Evolutionary conservation across 1,140 invertebrate species (phyloP), one percentile per base, ranked within the genome.

Genomic region (Microplitis demolitor): DNA sequence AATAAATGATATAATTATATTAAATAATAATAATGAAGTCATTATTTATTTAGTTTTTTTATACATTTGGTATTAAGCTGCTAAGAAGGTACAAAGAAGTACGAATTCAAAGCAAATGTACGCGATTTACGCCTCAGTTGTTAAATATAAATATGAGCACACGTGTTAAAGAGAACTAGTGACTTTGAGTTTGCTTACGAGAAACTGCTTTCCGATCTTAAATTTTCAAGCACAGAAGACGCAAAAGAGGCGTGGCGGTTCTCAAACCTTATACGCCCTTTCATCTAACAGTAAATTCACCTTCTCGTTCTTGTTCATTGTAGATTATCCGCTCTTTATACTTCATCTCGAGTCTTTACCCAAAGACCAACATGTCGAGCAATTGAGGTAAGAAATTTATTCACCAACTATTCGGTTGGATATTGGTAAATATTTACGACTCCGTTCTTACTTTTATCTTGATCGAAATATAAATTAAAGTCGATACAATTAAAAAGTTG

Each of bases 131-230:
- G n/a, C 8, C 6, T 45, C 6, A 45, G 39, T 3, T 45, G 39
- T 45, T 45, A 9, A 11, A 45, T 13, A n/a, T 16, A 6, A 16
- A 16, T 16, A 4, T 16, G 13, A 39, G 16, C n/a, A 53, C 11
- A 51, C 39, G 50, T 50, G 45, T 16, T 58, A 53, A 62, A 56
- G 13, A 51, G 39, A 51, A 58, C 13, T 24, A 74, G 72, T 62
- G 73, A 80, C 77, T 81, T 79, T 75, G 39, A 69, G 78, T 81
- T 75, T 80, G 77, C 78, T 80, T 74, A 80, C 78, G 80, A 76
- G 80, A 72, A 80, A 81, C 77, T 75, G 70, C 64, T 69, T 69
- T 73, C 76, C 77, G 58, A 69, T 69, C 50, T 71, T 24, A 53
- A 60, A 74, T 66, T 51, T 61, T 39, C 72, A 70, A 64, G 68